Base-by-base conservation (phyloP, 1,140 invertebrate species). In the Melanaphis sacchari region DNA sequence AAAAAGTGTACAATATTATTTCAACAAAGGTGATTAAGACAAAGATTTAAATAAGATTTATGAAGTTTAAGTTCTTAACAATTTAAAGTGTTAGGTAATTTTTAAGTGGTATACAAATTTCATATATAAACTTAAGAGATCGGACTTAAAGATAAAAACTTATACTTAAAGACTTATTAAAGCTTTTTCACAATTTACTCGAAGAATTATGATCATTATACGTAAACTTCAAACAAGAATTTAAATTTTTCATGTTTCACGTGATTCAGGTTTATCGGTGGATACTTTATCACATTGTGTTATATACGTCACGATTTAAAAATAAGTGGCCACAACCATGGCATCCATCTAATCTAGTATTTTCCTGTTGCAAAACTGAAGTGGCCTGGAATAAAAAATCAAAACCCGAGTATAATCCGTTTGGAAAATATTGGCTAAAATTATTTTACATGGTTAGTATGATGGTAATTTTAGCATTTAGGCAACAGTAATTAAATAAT, bases 351-450 rank as follows among this genome's bases (percentile, higher is more conserved):
- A 52, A 15, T 38, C 0, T 40, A 24, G 22, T 93, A 18, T 93
- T 93, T 54, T 93, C 91, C 4, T 24, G 46, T 46, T 93, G 76
- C 36, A 85, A 85, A 85, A 81, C 26, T 82, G 46, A 82, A 4
- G 91, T 31, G 9, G n/a, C 81, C 9, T 85, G 91, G 91, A 93
- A 93, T n/a, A 93, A 84, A 85, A 84, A 84, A 41, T 40, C 91
- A 15, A 54, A 54, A 85, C 81, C 91, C 0, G 81, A 84, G 36
- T 93, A 84, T 26, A 93, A 93, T 54, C 81, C 91, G 8, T 93
- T 38, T 31, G 91, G 91, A 9, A 93, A 93, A 85, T 93, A 93
- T 93, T 93, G 91, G 91, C 26, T 93, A 15, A 93, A 85, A 54
- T 43, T 93, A 15, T 93, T 40, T 52, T 93, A n/a, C n/a, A 93